Evolutionary conservation across 2,888 invertebrate species (phyloP).

Genomic region (Hypolimnas misippus): DNA sequence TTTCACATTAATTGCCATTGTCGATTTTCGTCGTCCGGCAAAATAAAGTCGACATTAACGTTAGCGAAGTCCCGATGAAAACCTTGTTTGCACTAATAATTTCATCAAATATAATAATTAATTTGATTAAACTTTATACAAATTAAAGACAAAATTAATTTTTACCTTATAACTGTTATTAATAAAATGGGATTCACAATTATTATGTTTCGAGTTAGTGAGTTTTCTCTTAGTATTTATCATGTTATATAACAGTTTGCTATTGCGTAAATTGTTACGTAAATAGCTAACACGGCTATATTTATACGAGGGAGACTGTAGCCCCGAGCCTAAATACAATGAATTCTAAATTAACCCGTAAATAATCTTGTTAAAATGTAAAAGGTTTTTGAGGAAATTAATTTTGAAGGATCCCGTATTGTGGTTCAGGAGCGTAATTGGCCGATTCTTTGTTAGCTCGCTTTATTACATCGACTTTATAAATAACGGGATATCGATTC

Average conservation of each 20-base stretch:
- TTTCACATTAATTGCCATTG: too few relatives aligned
- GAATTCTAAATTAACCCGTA: constrained; percentile 64
- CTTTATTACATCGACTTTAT: constrained; percentile 15
- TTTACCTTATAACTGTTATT: too few relatives aligned
- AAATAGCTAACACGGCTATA: constrained; percentile 32
- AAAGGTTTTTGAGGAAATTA: constrained; percentile 59
- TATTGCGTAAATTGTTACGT: constrained; percentile 27
- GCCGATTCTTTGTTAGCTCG: constrained; percentile 54
- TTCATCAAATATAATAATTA: too few relatives aligned
- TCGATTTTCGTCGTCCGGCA: too few relatives aligned
- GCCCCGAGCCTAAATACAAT: constrained; percentile 53
- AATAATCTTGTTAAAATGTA: constrained; percentile 67
- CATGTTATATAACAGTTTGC: constrained; percentile 19
- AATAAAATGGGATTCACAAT: not conserved
- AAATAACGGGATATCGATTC: constrained; percentile 13
- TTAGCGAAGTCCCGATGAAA: too few relatives aligned
- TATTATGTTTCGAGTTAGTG: too few relatives aligned
- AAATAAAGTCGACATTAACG: too few relatives aligned
- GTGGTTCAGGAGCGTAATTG: constrained; percentile 57
- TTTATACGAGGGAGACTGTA: constrained; percentile 43
- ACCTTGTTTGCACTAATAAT: too few relatives aligned
- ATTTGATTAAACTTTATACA: too few relatives aligned
- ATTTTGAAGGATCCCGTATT: constrained; percentile 58
- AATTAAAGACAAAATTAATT: too few relatives aligned
- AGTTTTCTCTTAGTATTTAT: constrained; percentile 31